Conservation (phyloP, 2,797 vertebrate species). For the Crenuchus spilurus region DNA sequence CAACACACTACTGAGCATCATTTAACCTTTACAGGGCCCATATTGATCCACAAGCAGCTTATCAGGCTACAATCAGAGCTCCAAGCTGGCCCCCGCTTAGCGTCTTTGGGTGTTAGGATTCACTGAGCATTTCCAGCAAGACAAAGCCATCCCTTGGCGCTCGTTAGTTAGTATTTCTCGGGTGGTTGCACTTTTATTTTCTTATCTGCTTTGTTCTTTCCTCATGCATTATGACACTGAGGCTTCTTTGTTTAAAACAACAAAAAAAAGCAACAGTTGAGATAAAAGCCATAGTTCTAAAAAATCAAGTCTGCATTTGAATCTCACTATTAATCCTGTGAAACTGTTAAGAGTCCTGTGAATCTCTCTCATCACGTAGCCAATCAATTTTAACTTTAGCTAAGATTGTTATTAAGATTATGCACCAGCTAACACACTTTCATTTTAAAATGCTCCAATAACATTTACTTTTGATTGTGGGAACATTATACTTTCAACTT, state of each 20-base stretch:
- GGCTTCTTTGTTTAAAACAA: conserved; percentile 43
- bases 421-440: no score
- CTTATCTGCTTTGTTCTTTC: conserved; percentile 62
- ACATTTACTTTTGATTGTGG: no score
- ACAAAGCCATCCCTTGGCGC: conserved; percentile 67
- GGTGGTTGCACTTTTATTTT: conserved; percentile 54
- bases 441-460: no score
- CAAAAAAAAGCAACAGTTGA: conserved; percentile 62
- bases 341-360: no score
- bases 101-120: conserved; percentile 69
- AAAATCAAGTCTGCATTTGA: neutral
- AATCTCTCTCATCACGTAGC: no score
- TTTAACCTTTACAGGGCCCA: conserved; percentile 86
- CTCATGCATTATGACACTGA: neutral
- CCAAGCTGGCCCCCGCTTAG: conserved; percentile 65
- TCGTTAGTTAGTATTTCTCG: conserved; percentile 39
- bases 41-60: conserved; percentile 81
- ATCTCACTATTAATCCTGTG: neutral
- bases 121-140: conserved; percentile 66
- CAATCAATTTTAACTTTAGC: no score
- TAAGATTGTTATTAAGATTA: no score
- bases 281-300: conserved; percentile 64
- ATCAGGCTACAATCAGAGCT: conserved; percentile 76
- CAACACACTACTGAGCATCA: conserved; percentile 80
- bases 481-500: no score